phyloP scores from a whole-genome alignment of 2,797 vertebrate genomes.

The Siniperca obscura region DNA sequence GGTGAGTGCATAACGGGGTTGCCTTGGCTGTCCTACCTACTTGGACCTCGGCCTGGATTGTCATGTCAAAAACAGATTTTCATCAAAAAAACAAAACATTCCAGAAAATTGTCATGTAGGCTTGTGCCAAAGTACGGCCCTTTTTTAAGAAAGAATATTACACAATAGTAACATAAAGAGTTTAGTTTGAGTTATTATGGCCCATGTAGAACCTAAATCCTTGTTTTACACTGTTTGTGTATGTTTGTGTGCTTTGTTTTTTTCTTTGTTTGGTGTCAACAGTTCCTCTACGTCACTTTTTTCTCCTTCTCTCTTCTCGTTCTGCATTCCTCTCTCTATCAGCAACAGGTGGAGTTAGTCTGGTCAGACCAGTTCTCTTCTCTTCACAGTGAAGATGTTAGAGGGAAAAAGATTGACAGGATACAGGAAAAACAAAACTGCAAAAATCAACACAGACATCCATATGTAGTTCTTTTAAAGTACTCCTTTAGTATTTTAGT shows the following conservation, averaged over 20 bases:
- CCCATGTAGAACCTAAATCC: background rate
- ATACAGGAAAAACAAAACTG: background rate
- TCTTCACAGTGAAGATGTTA: background rate
- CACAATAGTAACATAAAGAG: background rate
- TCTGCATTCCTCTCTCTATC: slow-evolving; percentile 61
- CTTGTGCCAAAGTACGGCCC: background rate
- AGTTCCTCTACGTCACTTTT: slow-evolving; percentile 5
- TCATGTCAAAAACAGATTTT: background rate
- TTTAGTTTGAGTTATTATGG: slow-evolving; percentile 2
- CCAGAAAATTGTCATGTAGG: background rate
- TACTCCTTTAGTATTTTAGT: background rate
- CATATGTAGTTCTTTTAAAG: background rate
- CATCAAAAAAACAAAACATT: background rate
- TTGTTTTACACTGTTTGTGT: background rate
- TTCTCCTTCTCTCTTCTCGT: slow-evolving; percentile 26
- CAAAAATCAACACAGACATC: background rate
- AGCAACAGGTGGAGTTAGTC: slow-evolving; percentile 65
- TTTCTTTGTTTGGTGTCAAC: background rate
- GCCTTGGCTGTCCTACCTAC: background rate
- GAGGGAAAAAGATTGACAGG: background rate
- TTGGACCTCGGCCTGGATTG: background rate
- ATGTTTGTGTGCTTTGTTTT: background rate
- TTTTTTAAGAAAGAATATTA: background rate
- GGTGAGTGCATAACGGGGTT: background rate
- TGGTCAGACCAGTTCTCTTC: slow-evolving; percentile 55